Conservation (phyloP, 2,797 vertebrate genomes). For the Schizothorax lantsangensis region DNA sequence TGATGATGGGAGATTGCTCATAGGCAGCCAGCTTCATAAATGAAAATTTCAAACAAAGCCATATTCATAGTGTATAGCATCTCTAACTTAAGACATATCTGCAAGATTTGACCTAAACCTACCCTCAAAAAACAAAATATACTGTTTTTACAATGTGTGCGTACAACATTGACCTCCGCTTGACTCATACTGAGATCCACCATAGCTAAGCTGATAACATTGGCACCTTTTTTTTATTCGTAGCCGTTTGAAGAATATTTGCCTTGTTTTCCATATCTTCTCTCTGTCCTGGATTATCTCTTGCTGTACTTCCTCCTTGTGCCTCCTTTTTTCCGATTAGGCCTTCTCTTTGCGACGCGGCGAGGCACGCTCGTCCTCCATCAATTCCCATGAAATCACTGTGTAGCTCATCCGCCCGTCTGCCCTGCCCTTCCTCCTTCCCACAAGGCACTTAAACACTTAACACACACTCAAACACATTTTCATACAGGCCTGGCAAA, state of each 20-base stretch:
- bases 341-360: constrained; percentile 52
- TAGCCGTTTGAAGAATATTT: constrained; percentile 39
- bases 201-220: constrained; percentile 26
- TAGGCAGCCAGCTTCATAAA: not conserved
- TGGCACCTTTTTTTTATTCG: constrained; percentile 24
- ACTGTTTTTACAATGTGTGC: constrained; percentile 12
- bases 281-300: constrained; percentile 41
- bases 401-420: constrained; percentile 31
- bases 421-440: not conserved
- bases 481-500: constrained; percentile 16
- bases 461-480: constrained; percentile 12
- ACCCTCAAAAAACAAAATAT: not conserved
- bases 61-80: constrained; percentile 24
- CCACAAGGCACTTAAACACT: constrained; percentile 43
- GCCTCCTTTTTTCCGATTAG: constrained; percentile 54
- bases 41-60: constrained; percentile 26
- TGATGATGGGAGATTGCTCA: constrained; percentile 8
- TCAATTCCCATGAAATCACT: constrained; percentile 60
- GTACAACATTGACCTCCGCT: not conserved
- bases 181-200: constrained; percentile 41
- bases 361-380: constrained; percentile 55
- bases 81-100: constrained; percentile 1
- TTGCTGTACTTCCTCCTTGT: constrained; percentile 52
- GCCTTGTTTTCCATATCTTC: constrained; percentile 38
- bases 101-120: not conserved